These are phyloP conservation scores for Chloroclysta siterata DNA, from an alignment of 2,888 invertebrate genomes.

Conservation along the genomic window DNA sequence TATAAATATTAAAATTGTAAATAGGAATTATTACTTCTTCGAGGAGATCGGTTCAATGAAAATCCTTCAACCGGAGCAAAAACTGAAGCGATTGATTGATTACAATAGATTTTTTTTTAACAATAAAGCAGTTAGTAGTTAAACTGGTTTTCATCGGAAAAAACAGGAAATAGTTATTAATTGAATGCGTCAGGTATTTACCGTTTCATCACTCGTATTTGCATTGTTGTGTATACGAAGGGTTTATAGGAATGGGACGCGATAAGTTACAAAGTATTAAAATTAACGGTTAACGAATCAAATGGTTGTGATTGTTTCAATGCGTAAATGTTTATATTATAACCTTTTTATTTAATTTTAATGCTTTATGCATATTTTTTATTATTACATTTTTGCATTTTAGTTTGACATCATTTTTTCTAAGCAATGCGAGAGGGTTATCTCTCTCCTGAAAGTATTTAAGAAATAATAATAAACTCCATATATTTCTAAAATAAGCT, in stretches of 20 bases:
- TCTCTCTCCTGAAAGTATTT: no score
- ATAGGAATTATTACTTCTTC: background rate
- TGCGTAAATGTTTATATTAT: background rate
- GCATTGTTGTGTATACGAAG: background rate
- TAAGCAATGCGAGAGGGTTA: background rate
- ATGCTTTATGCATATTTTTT: background rate
- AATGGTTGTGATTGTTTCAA: no score
- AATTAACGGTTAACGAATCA: background rate
- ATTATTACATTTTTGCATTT: background rate
- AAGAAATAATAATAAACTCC: no score
- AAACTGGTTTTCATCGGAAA: constrained; percentile 16
- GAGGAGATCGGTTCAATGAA: background rate
- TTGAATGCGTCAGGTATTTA: constrained; percentile 9
- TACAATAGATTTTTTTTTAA: constrained; percentile 9
- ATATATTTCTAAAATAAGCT: no score
- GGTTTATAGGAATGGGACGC: constrained; percentile 1
- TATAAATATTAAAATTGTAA: no score
- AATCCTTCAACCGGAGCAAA: background rate
- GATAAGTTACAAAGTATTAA: background rate
- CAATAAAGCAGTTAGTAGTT: constrained; percentile 1
- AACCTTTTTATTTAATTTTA: background rate
- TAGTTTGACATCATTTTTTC: background rate
- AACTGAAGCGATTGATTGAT: background rate
- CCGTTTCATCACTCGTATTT: constrained; percentile 10
- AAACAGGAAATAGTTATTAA: constrained; percentile 8